phyloP scores from a whole-genome alignment of 1,140 invertebrate genomes.

The Camponotus floridanus region DNA sequence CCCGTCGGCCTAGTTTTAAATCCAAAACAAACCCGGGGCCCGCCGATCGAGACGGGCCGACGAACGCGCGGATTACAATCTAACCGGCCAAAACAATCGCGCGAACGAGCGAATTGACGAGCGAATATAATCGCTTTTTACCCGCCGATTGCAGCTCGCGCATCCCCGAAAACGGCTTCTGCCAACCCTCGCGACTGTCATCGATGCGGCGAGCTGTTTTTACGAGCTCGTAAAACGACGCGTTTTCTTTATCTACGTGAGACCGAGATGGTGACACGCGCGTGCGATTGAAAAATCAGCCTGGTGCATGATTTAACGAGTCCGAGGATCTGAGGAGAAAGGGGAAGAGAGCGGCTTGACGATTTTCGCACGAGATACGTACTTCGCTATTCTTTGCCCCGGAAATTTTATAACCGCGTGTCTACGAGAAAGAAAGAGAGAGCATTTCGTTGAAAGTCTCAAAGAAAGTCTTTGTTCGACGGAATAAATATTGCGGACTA shows the following conservation, averaged over 20 bases:
- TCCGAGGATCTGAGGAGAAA: background rate
- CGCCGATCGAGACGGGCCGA: background rate
- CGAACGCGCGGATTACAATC: slow-evolving; percentile 29
- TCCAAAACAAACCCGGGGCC: slow-evolving; percentile 81
- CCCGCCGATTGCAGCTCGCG: background rate
- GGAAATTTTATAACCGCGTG: slow-evolving; percentile 66
- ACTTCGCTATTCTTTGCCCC: slow-evolving; percentile 39
- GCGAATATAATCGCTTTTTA: background rate
- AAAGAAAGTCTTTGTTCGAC: slow-evolving; percentile 20
- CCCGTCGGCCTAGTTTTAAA: slow-evolving; percentile 83
- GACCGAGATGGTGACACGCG: slow-evolving; percentile 64
- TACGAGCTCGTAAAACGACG: slow-evolving; percentile 78
- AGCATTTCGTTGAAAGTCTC: background rate
- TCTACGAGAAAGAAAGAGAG: background rate
- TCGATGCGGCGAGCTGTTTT: slow-evolving; percentile 59
- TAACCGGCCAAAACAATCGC: background rate
- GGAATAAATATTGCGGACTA: slow-evolving; percentile 28
- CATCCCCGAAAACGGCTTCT: background rate
- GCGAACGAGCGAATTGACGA: background rate
- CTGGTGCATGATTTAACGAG: slow-evolving; percentile 67
- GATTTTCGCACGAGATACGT: slow-evolving; percentile 43
- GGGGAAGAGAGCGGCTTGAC: background rate
- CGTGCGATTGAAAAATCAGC: slow-evolving; percentile 71
- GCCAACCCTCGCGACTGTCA: slow-evolving; percentile 23
- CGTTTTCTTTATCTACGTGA: slow-evolving; percentile 78